These are phyloP conservation scores for Pocillopora damicornis DNA, from an alignment of 64 coral and sea anemone species.

Conservation along the genomic window DNA sequence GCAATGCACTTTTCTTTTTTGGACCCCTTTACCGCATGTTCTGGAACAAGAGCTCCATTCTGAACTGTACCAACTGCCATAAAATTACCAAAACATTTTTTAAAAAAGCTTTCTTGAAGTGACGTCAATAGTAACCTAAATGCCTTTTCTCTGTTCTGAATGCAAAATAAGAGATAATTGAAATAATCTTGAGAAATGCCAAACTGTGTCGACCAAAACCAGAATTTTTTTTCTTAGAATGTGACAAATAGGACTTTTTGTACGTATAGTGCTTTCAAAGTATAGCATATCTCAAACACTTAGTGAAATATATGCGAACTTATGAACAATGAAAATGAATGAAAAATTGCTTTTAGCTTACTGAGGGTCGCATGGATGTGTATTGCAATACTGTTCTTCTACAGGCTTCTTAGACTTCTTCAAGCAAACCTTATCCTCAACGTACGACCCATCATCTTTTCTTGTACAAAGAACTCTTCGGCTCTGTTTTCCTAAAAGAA, in stretches of 20 bases:
- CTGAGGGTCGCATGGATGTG: slow-evolving; percentile 19
- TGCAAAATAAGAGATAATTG: no score
- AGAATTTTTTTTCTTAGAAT: no score
- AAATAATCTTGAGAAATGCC: no score
- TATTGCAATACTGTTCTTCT: slow-evolving; percentile 4
- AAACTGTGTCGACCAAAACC: no score
- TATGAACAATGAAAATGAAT: background rate
- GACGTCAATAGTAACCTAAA: no score
- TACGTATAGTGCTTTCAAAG: no score
- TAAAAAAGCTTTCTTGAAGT: no score
- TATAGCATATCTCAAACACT: no score
- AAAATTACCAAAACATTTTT: background rate
- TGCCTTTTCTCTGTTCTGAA: no score
- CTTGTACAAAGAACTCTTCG: slow-evolving; percentile 38
- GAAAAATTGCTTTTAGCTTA: background rate
- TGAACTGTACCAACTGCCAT: slow-evolving; percentile 34
- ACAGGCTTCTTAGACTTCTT: slow-evolving; percentile 20
- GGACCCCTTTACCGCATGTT: slow-evolving; percentile 26
- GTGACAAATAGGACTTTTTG: no score
- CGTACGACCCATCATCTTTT: slow-evolving; percentile 30
- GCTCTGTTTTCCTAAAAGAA: slow-evolving; percentile 9
- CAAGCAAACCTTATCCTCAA: slow-evolving; percentile 14
- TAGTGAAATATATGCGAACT: background rate
- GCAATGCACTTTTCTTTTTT: slow-evolving; percentile 24
- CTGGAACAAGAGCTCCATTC: slow-evolving; percentile 29